phyloP scores from a whole-genome alignment of 2,888 invertebrate species.

The Hedychridium roseum region DNA sequence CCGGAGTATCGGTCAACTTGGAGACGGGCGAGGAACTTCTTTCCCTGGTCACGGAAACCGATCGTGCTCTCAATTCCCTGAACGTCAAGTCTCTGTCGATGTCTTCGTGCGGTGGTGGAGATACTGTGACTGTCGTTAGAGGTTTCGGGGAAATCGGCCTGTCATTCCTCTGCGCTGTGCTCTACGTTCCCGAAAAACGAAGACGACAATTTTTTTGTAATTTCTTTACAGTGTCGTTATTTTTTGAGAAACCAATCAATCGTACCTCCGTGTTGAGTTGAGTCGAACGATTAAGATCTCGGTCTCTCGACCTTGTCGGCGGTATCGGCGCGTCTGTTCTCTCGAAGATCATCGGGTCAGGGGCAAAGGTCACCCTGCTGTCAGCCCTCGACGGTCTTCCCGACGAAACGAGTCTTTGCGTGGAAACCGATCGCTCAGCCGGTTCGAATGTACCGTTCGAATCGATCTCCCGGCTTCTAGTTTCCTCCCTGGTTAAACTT shows the following conservation, averaged over 20 bases:
- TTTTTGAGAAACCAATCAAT: too few relatives aligned
- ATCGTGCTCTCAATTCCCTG: conserved; percentile 26
- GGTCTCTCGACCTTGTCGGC: conserved; percentile 43
- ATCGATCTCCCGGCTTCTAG: conserved; percentile 30
- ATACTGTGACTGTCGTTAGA: conserved; percentile 20
- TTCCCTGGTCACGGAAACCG: conserved; percentile 28
- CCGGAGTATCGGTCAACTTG: conserved; percentile 14
- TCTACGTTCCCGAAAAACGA: too few relatives aligned
- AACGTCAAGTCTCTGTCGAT: conserved; percentile 30
- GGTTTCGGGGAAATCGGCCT: conserved; percentile 9
- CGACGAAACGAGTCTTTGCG: conserved; percentile 42
- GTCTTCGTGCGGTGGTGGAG: conserved; percentile 37
- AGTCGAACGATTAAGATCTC: too few relatives aligned
- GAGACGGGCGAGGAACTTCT: conserved; percentile 44
- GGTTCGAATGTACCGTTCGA: conserved; percentile 30
- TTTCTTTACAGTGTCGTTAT: too few relatives aligned
- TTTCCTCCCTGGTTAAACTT: conserved; percentile 58
- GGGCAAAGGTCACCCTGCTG: conserved; percentile 56
- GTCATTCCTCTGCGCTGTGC: too few relatives aligned
- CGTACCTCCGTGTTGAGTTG: too few relatives aligned
- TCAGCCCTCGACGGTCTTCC: conserved; percentile 52
- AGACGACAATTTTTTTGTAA: too few relatives aligned
- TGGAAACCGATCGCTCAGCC: conserved; percentile 49
- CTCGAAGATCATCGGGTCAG: conserved; percentile 43
- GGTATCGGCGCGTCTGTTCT: conserved; percentile 36